Evolutionary conservation across 2,113 vertebrate genomes (phyloP), one percentile per base, ranked within the genome.

Genomic region (Psephotus haematonotus): DNA sequence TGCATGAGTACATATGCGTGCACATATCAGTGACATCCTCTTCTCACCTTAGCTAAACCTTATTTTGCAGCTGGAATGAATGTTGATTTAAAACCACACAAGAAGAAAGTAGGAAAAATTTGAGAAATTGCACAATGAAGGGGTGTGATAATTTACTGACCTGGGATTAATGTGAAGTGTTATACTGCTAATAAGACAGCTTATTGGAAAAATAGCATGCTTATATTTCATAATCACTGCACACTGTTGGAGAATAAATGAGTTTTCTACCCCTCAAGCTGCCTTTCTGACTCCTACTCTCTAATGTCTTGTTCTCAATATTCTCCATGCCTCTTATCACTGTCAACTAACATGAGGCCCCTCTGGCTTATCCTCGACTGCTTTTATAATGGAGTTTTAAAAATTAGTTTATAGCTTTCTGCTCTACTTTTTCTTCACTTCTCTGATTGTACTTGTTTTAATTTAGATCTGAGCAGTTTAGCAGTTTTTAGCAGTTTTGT

Each of bases 291-390:
- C 31, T 95, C 87, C 52, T 49, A 7, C 57, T 68, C 18, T 52
- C 67, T 71, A 49, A 88, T 55, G 31, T 57, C 35, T 64, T 6
- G 0, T 82, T 57, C 81, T 91, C 52, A 86, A 37, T 14, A 57
- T 65, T 76, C 27, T 83, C 55, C 46, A 68, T 91, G 84, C 80
- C 25, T 79, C 44, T 92, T 76, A 82, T 92, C 47, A 82, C 27
- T 72, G 62, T 64, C 77, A 91, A 22, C 33, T 55, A 91, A 43
- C 37, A 53, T 29, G 27, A 92, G 27, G 18, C 4, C 71, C 89
- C 89, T 95, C 53, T 89, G 91, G 91, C 84, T 95, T 94, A 87
- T 89, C 44, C 47, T 53, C 33, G n/a, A n/a, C 49, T 65, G 35
- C 23, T 87, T 74, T 89, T 44, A 41, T 89, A 88, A 86, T 60